Evolutionary conservation across 2,113 vertebrate genomes (phyloP), one percentile per base, ranked within the genome.

Genomic region (Dinomys branickii): DNA sequence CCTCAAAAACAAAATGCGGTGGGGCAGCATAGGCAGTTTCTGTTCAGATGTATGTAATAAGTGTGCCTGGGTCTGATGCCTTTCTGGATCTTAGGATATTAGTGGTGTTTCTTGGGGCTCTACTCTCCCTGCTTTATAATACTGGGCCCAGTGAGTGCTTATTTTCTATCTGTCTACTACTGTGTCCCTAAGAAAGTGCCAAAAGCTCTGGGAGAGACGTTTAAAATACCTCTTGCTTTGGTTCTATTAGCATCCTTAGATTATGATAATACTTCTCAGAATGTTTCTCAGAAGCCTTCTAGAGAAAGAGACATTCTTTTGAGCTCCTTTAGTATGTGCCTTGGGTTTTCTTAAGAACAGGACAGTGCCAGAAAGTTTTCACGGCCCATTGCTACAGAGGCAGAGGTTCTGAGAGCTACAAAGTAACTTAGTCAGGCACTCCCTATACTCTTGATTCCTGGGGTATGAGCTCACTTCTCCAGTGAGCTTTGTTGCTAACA

Each of bases 151-250:
- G 35, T 35, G 81, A 92, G 38, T 58, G 41, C 28, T 17, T 35
- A 73, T 28, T 65, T 14, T 77, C 28, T 24, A 56, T 47, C 35
- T 78, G 59, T 13, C 61, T 65, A 4, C 52, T 47, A 52, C 38
- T 63, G 13, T 54, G 63, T 88, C 58, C 65, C 47, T 61, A 84
- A 92, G 73, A 89, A 86, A 82, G 92, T 67, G 8, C 10, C 35
- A 50, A 12, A 24, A 88, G 38, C 88, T 86, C 67, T 65, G 56
- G n/a, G 78, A 91, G 44, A 92, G 71, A n/a, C 71, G n/a, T 16
- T 89, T 65, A 81, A 88, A 93, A 56, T 38, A 16, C 17, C 63
- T 91, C 81, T 52, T 52, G 14, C 78, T 94, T 90, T 91, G 75
- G 54, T 10, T 81, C 78, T 59, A 47, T n/a, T 54, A n/a, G 24